A percentile compares a stretch with the other conserved stretches of the same genome.
Conservation (phyloP, 2,113 vertebrate genomes). For the Siphamia tubifer region DNA sequence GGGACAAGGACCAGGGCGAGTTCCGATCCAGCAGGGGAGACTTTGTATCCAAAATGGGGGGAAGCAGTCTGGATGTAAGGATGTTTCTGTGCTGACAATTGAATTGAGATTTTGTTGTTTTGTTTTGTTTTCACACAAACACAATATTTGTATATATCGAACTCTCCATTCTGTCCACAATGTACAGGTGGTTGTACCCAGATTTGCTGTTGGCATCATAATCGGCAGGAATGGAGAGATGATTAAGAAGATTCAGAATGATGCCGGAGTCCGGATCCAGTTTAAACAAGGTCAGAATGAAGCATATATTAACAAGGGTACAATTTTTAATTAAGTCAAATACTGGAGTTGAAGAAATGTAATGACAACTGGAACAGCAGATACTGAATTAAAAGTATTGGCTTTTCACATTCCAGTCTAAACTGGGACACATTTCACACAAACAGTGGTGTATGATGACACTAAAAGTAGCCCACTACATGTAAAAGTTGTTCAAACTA, state of each 20-base stretch:
- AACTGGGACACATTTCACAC: too few species aligned
- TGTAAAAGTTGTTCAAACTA: too few species aligned
- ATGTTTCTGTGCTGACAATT: background rate
- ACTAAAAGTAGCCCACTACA: too few species aligned
- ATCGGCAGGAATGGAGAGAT: constrained; percentile 98
- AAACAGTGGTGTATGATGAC: too few species aligned
- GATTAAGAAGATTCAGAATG: constrained; percentile 99
- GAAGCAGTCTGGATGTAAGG: constrained; percentile 91
- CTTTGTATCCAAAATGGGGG: constrained; percentile 90
- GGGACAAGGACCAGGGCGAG: constrained; percentile 96
- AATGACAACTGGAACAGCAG: too few species aligned
- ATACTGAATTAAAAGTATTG: too few species aligned
- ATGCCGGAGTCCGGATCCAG: constrained; percentile 97
- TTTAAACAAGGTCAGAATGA: constrained; percentile 93
- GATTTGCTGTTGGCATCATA: constrained; percentile 97
- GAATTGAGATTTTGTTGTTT: background rate
- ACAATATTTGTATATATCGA: too few species aligned
- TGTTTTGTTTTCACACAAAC: too few species aligned
- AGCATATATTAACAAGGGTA: background rate
- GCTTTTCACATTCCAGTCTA: too few species aligned
- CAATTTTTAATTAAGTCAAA: background rate
- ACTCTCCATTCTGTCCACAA: background rate
- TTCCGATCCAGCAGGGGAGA: constrained; percentile 89
- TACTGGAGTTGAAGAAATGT: too few species aligned
- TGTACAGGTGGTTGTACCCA: constrained; percentile 91